Conservation (phyloP, 2,888 invertebrate genomes). For the Liopterus haemorrhoidalis region DNA sequence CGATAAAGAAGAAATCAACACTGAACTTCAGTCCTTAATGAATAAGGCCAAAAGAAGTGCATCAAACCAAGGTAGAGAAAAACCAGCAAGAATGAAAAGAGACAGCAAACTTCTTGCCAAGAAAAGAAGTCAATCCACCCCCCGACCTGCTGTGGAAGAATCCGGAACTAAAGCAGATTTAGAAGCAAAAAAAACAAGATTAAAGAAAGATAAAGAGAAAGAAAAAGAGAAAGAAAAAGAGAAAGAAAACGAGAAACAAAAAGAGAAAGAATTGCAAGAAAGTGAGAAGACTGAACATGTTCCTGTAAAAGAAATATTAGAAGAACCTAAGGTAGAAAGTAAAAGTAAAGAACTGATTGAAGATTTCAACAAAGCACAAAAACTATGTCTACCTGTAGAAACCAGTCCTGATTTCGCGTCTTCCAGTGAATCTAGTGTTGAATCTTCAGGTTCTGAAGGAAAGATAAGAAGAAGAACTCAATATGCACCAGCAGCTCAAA, state of each 20-base stretch:
- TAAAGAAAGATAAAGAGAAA: constrained; percentile 46
- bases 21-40: constrained; percentile 38
- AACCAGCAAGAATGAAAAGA: constrained; percentile 14
- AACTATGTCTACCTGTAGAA: constrained; percentile 42
- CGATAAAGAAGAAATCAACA: constrained; percentile 38
- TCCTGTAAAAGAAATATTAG: no score
- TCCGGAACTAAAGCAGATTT: no score
- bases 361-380: constrained; percentile 47
- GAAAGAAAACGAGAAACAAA: constrained; percentile 44
- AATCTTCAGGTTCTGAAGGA: constrained; percentile 9
- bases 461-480: constrained; percentile 20
- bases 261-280: constrained; percentile 42
- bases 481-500: constrained; percentile 16
- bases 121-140: constrained; percentile 55
- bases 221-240: constrained; percentile 53
- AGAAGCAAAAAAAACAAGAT: no score
- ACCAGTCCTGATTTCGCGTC: constrained; percentile 13
- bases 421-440: constrained; percentile 16
- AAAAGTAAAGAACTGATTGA: constrained; percentile 51
- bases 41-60: constrained; percentile 42
- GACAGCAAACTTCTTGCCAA: constrained; percentile 35
- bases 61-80: constrained; percentile 21
- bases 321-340: constrained; percentile 50
- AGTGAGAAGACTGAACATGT: constrained; percentile 52
- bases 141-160: constrained; percentile 45